Conservation (phyloP, 2,888 invertebrate species). For the Sabellastarte sp. region DNA sequence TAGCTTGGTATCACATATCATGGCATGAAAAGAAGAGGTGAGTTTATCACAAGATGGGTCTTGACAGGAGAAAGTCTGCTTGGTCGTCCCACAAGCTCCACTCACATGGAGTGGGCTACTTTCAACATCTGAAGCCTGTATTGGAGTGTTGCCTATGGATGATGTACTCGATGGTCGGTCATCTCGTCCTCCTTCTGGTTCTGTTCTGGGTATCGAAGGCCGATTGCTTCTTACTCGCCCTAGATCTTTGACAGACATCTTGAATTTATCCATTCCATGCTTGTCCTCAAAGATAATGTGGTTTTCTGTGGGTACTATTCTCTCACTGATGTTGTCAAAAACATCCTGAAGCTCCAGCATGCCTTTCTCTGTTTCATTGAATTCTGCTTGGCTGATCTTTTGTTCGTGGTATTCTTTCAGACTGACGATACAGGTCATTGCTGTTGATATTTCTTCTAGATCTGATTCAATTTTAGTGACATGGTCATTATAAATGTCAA, state of each 20-base stretch:
- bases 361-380: conserved; percentile 24
- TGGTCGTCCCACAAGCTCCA: not conserved
- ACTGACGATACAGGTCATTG: conserved; percentile 32
- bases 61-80: not conserved
- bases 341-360: conserved; percentile 31
- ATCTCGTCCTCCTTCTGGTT: conserved; percentile 1
- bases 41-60: no score
- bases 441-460: conserved; percentile 32
- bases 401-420: conserved; percentile 34
- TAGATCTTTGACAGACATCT: conserved; percentile 25
- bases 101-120: not conserved
- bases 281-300: conserved; percentile 31
- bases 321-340: conserved; percentile 20
- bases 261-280: conserved; percentile 29
- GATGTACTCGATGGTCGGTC: not conserved
- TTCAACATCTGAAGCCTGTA: not conserved
- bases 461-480: conserved; percentile 26
- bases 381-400: conserved; percentile 23
- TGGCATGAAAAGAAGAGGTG: no score
- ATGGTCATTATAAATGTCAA: conserved; percentile 32
- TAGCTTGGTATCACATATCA: not conserved
- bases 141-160: not conserved
- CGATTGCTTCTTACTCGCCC: conserved; percentile 4
- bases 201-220: not conserved
- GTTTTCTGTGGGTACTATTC: conserved; percentile 23